A percentile compares a stretch with the other conserved stretches of the same genome.
phyloP scores from a whole-genome alignment of 2,888 invertebrate species.

The Apotomis betuletana region DNA sequence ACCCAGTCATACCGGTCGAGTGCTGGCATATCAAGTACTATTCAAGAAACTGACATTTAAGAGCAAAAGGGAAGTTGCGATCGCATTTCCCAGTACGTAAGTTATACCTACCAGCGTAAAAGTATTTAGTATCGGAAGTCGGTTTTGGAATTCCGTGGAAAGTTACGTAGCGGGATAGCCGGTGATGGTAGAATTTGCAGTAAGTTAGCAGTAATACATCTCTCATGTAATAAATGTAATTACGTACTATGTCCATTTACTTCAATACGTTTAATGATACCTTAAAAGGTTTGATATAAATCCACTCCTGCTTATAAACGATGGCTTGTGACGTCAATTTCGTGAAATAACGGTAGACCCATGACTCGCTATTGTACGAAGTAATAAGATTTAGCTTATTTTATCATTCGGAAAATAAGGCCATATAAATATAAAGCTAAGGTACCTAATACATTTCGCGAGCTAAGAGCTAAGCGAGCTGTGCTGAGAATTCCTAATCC shows the following conservation, averaged over 20 bases:
- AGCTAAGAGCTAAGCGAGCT: too few species aligned
- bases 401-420: too few species aligned
- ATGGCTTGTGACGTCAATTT: too few species aligned
- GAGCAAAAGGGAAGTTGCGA: constrained; percentile 25
- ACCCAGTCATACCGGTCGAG: constrained; percentile 16
- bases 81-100: constrained; percentile 13
- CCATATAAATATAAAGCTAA: too few species aligned
- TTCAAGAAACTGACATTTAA: constrained; percentile 25
- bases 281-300: too few species aligned
- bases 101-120: constrained; percentile 14
- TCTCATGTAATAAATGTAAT: not conserved
- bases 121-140: constrained; percentile 29
- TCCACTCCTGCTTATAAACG: too few species aligned
- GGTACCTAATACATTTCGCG: too few species aligned
- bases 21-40: constrained; percentile 27
- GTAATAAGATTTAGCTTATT: too few species aligned
- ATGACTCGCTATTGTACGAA: too few species aligned
- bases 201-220: not conserved
- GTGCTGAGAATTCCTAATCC: too few species aligned
- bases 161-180: not conserved
- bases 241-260: not conserved
- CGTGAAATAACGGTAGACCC: too few species aligned
- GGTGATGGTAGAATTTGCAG: constrained; percentile 13
- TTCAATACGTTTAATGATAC: too few species aligned
- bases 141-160: constrained; percentile 16